These are phyloP conservation scores for Colletes gigas DNA, from an alignment of 1,140 invertebrate species.

Conservation along the genomic window DNA sequence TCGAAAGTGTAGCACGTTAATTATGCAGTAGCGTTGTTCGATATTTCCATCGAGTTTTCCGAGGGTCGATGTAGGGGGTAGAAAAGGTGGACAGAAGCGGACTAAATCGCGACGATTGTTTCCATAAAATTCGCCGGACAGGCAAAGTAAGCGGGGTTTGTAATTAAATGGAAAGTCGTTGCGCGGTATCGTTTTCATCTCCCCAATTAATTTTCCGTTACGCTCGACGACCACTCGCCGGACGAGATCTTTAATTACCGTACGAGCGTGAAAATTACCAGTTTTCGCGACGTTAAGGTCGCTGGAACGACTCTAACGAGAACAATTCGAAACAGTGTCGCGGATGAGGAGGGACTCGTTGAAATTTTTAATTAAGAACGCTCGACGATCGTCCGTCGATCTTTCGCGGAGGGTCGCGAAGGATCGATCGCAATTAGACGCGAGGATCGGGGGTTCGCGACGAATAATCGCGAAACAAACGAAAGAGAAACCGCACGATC, in stretches of 20 bases:
- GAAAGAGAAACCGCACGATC: slow-evolving; percentile 28
- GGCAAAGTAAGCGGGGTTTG: slow-evolving; percentile 9
- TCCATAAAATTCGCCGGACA: slow-evolving; percentile 10
- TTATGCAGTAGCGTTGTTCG: slow-evolving; percentile 38
- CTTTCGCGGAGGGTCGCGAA: neutral
- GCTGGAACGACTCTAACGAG: neutral
- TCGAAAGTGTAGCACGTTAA: slow-evolving; percentile 31
- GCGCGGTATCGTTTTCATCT: slow-evolving; percentile 36
- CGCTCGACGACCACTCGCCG: slow-evolving; percentile 29
- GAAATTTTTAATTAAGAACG: neutral
- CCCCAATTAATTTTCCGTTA: slow-evolving; percentile 37
- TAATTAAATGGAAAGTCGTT: slow-evolving; percentile 32
- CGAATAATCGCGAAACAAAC: neutral
- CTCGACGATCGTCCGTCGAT: neutral
- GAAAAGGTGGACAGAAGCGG: neutral
- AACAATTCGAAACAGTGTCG: neutral
- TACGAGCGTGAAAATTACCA: slow-evolving; percentile 16
- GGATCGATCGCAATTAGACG: neutral
- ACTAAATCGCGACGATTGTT: slow-evolving; percentile 14
- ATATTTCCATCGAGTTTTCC: too few relatives aligned
- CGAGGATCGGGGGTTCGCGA: neutral
- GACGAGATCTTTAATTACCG: slow-evolving; percentile 24
- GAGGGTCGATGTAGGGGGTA: too few relatives aligned
- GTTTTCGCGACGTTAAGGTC: neutral
- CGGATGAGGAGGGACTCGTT: neutral